Conservation (phyloP, 2,888 invertebrate genomes). For the Reticulitermes lucifugus region DNA sequence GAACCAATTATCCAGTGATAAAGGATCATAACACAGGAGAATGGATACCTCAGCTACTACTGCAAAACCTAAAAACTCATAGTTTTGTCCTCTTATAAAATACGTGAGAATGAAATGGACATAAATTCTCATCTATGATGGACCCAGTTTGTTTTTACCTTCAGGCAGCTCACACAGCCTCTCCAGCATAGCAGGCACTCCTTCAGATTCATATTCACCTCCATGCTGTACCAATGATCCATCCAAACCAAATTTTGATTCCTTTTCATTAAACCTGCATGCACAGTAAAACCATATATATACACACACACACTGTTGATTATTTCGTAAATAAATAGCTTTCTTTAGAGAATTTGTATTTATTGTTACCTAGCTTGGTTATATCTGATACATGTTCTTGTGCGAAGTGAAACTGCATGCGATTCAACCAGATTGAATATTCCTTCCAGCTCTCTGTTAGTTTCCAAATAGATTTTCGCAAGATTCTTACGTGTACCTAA, state of each 20-base stretch:
- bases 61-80: too few relatives aligned
- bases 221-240: background rate
- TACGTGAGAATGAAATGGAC: background rate
- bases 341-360: background rate
- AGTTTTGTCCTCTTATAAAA: too few relatives aligned
- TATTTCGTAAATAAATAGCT: too few relatives aligned
- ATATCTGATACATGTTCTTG: background rate
- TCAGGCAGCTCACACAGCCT: conserved; percentile 2
- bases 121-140: background rate
- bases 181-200: background rate
- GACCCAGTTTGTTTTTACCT: background rate
- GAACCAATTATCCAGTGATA: too few relatives aligned
- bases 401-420: conserved; percentile 38
- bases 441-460: conserved; percentile 20
- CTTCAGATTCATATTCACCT: background rate
- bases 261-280: too few relatives aligned
- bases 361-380: background rate
- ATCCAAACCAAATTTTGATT: background rate
- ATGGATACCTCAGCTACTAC: too few relatives aligned
- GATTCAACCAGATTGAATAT: conserved; percentile 40
- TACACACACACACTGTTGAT: too few relatives aligned
- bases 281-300: too few relatives aligned
- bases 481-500: conserved; percentile 33
- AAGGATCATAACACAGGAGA: too few relatives aligned
- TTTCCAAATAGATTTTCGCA: conserved; percentile 26